A percentile compares a stretch with the other conserved stretches of the same genome.
phyloP scores from a whole-genome alignment of 2,888 invertebrate genomes.

The Polyommatus iphigenia region DNA sequence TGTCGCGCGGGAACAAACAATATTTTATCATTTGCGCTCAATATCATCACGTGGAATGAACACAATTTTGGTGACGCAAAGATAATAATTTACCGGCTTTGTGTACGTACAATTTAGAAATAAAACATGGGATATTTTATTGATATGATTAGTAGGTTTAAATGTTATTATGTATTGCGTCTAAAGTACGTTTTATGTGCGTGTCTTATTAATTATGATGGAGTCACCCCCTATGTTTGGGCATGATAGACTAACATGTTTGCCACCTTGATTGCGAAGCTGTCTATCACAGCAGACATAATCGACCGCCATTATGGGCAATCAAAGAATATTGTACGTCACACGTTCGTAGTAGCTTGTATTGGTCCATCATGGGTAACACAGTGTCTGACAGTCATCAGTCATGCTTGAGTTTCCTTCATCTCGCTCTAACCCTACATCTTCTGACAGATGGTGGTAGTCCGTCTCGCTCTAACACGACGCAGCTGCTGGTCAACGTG shows the following conservation, averaged over 20 bases:
- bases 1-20: background rate
- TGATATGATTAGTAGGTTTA: background rate
- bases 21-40: constrained; percentile 3
- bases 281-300: too few relatives aligned
- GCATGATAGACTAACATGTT: too few relatives aligned
- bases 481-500: constrained; percentile 94
- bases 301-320: too few relatives aligned
- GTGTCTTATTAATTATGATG: too few relatives aligned
- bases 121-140: background rate
- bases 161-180: too few relatives aligned
- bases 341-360: too few relatives aligned
- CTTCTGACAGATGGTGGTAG: constrained; percentile 89
- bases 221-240: too few relatives aligned
- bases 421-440: background rate
- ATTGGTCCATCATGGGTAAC: too few relatives aligned
- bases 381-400: too few relatives aligned
- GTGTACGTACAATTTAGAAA: background rate
- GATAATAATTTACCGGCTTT: constrained; percentile 31
- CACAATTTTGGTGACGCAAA: background rate
- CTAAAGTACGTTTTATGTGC: too few relatives aligned
- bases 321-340: too few relatives aligned
- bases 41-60: constrained; percentile 10
- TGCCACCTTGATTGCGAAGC: too few relatives aligned
- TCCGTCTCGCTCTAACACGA: constrained; percentile 96
- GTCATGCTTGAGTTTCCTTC: background rate